Evolutionary conservation across 2,888 invertebrate genomes (phyloP).

Genomic region (Allygus modestus): DNA sequence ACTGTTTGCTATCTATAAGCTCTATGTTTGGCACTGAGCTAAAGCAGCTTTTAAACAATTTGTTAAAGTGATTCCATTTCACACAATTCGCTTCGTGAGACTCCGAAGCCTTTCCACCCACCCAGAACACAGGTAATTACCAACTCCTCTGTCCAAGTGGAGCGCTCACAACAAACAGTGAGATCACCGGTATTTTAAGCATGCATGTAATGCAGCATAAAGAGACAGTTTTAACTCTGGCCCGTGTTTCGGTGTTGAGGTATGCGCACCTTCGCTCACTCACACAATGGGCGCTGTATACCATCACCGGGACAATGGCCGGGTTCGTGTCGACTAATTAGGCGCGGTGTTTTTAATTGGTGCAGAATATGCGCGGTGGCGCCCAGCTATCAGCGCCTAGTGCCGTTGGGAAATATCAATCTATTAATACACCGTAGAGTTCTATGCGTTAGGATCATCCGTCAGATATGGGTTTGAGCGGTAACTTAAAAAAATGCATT

Average conservation of each 20-base stretch:
- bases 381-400: neutral
- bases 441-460: too few species aligned
- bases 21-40: too few species aligned
- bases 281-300: neutral
- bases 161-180: neutral
- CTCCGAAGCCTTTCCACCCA: too few species aligned
- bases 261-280: neutral
- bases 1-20: too few species aligned
- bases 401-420: too few species aligned
- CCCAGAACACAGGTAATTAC: neutral
- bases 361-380: neutral
- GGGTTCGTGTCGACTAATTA: slow-evolving; percentile 2
- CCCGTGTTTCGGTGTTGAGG: neutral
- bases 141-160: neutral
- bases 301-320: neutral
- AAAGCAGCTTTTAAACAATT: too few species aligned
- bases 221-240: slow-evolving; percentile 27
- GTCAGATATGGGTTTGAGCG: too few species aligned
- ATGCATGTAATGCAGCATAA: neutral
- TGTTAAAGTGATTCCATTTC: too few species aligned
- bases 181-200: slow-evolving; percentile 22
- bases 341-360: slow-evolving; percentile 2
- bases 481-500: too few species aligned
- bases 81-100: too few species aligned
- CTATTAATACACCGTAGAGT: too few species aligned